Base-by-base conservation (phyloP, 2,797 vertebrate species). In the Lepus oiostolus region DNA sequence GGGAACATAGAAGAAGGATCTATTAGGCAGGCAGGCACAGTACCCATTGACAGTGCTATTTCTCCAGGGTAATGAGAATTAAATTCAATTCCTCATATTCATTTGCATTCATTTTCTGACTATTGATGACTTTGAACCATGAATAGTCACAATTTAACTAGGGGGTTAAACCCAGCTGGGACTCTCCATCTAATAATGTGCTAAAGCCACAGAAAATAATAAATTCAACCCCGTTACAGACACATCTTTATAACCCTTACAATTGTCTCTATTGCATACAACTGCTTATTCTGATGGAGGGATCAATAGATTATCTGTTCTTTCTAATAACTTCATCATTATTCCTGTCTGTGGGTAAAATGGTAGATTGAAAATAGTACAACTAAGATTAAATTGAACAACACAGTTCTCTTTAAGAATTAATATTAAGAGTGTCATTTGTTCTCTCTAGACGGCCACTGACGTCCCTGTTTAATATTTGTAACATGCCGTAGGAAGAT, bases 31-130 rank as follows among this genome's bases (percentile, higher is more conserved):
- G 58, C 26, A 82, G 85, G 11, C 6, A 62, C 17, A 79, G 30
- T 80, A 80, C 87, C 82, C 35, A 80, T 74, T 83, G 79, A 71
- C 85, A 67, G 38, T 65, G 83, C 77, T 70, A 50, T 97, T 95
- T 88, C 93, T 93, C 97, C 63, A 92, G 95, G 88, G 83, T 93
- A 95, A 93, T 92, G 72, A 90, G 63, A 92, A 93, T 96, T 92
- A 68, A 97, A 97, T 96, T 92, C 88, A 97, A 84, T 97, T 94
- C 88, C 85, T 88, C 60, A 60, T 75, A 94, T 93, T 96, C 91
- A 97, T 96, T 85, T 95, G 58, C 35, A 96, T 94, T 96, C 30
- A 67, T 79, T 95, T 93, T 93, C 85, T 88, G 30, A 91, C 81
- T 93, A 42, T 63, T 94, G 83, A 90, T 90, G 79, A 92, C 88